These are phyloP conservation scores for Ia io DNA, from an alignment of 2,113 vertebrate genomes.

Conservation along the genomic window DNA sequence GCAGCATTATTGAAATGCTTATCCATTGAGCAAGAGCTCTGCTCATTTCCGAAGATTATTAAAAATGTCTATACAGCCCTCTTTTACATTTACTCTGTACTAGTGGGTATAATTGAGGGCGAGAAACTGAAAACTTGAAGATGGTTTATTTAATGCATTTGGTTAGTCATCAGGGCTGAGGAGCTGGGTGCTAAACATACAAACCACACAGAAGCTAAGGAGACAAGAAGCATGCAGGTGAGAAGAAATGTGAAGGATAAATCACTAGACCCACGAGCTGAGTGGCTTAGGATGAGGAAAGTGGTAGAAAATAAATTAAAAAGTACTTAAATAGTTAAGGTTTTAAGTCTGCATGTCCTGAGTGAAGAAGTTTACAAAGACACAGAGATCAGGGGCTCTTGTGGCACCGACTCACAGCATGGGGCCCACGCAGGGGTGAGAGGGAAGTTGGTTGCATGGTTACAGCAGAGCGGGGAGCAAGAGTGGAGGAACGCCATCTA, in stretches of 20 bases:
- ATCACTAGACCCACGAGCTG: not conserved
- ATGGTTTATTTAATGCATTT: not conserved
- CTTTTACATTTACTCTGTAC: not conserved
- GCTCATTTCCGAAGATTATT: not conserved
- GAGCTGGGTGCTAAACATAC: not conserved
- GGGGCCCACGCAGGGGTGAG: rapidly evolving
- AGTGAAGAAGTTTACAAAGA: not conserved
- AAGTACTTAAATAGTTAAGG: not conserved
- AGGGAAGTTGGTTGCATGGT: rapidly evolving
- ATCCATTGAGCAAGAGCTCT: not conserved
- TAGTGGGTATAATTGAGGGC: not conserved
- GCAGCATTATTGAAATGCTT: not conserved
- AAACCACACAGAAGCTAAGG: not conserved
- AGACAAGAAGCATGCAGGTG: not conserved
- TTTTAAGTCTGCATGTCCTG: not conserved
- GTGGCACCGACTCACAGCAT: rapidly evolving
- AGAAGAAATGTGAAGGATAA: not conserved
- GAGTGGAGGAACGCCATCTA: not conserved
- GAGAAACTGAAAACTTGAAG: not conserved
- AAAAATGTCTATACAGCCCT: not conserved
- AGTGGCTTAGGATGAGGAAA: not conserved
- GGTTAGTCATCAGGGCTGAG: not conserved
- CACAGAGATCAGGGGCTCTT: not conserved
- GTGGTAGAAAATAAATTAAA: not conserved
- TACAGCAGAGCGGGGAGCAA: rapidly evolving